Evolutionary conservation across 1,140 invertebrate genomes (phyloP), one percentile per base, ranked within the genome.

Genomic region (Venustaconcha ellipsiformis): DNA sequence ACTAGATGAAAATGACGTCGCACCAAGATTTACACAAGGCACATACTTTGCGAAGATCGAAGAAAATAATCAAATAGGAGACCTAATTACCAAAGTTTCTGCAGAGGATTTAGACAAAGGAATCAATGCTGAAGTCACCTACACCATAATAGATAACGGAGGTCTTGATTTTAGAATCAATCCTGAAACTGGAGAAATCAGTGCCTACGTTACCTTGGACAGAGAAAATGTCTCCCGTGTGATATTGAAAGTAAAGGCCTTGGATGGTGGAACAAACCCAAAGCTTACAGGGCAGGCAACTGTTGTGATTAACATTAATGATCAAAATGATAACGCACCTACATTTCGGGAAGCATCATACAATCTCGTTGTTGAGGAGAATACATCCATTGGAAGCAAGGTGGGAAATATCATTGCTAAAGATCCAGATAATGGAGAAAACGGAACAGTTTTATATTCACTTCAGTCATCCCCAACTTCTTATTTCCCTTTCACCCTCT

Each of bases 351-450:
- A 83, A 37, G 66, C 70, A 23, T 62, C 76, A 23, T 86, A 84
- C 77, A 70, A 67, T 30, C 82, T 83, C 71, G 70, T 75, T 62
- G 92, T 97, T 37, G 70, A 73, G 48, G 96, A 97, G 91, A 94
- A 93, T 20, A 93, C 93, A 0, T 79, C 88, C 0, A 85, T 93
- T 82, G 96, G 96, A 63, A 95, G 95, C 0, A 94, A 94, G 20
- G 95, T 93, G 76, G 94, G 98, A 0, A 95, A 94, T 0, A 88
- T 99, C 4, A 92, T 92, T 37, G 96, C 96, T 0, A 95, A 91
- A n/a, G 97, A 99, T 92, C 93, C 94, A 1, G 97, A 99, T 91
- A 95, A 96, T 86, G 96, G 95, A 0, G 92, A 93, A 1, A 98
- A 98, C 87, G 94, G 95, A 77, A 92, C 94, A 56, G 92, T 98